These are phyloP conservation scores for Halocaridina rubra DNA, from an alignment of 2,888 invertebrate species.

Conservation along the genomic window DNA sequence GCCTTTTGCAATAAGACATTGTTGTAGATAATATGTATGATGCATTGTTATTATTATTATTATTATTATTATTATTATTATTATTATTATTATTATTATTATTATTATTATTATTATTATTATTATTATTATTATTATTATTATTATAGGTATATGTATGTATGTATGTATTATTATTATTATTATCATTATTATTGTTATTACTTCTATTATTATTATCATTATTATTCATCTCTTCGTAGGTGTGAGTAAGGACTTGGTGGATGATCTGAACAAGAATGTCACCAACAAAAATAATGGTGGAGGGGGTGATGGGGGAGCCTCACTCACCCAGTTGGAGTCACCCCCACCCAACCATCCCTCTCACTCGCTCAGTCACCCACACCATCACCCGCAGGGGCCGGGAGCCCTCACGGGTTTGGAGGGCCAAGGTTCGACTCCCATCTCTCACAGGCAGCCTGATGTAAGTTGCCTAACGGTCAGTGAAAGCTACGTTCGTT, in stretches of 20 bases:
- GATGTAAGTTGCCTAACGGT: neutral
- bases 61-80: neutral
- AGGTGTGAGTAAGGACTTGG: conserved; percentile 48
- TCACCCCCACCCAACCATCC: conserved; percentile 32
- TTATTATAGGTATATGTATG: neutral
- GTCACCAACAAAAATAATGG: conserved; percentile 12
- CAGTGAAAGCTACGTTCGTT: neutral
- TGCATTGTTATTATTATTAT: neutral
- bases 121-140: neutral
- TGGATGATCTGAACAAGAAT: conserved; percentile 50
- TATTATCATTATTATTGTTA: neutral
- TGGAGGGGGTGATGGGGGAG: neutral
- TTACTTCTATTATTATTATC: neutral
- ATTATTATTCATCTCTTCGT: neutral
- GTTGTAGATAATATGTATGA: too few relatives aligned
- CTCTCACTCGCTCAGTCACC: conserved; percentile 6
- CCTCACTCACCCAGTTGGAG: conserved; percentile 35
- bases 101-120: neutral
- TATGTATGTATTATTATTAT: neutral
- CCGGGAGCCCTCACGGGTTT: conserved; percentile 36
- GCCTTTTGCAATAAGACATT: too few relatives aligned
- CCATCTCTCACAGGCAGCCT: neutral
- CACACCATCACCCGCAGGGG: neutral
- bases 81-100: neutral
- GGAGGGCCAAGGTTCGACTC: conserved; percentile 21